These are phyloP conservation scores for Macrobrachium rosenbergii DNA, from an alignment of 1,140 invertebrate genomes.

Conservation along the genomic window DNA sequence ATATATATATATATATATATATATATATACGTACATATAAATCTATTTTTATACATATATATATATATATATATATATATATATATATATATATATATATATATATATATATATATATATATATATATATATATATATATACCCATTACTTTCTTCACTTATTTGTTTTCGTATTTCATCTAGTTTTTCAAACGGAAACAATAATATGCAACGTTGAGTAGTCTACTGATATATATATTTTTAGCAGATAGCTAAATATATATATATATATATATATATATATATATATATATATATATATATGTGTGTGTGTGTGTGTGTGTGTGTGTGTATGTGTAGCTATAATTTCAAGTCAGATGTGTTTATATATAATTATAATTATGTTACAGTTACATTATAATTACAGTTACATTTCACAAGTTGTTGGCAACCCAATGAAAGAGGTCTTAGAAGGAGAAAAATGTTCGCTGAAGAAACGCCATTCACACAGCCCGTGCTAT, in stretches of 20 bases:
- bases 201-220: background rate
- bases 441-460: background rate
- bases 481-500: background rate
- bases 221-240: no score
- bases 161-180: background rate
- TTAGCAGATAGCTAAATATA: no score
- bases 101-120: slow-evolving; percentile 20
- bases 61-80: slow-evolving; percentile 32
- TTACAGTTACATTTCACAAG: no score
- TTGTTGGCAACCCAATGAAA: no score
- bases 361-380: no score
- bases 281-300: no score
- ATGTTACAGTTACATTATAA: no score
- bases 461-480: background rate
- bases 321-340: no score
- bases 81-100: slow-evolving; percentile 37
- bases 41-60: no score
- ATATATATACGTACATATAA: slow-evolving; percentile 25
- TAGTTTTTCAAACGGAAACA: background rate
- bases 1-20: slow-evolving; percentile 32
- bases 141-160: background rate
- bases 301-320: no score
- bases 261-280: no score
- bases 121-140: slow-evolving; percentile 31
- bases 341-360: no score